These are phyloP conservation scores for Heterochromis multidens DNA, from an alignment of 2,113 vertebrate genomes.

Conservation along the genomic window DNA sequence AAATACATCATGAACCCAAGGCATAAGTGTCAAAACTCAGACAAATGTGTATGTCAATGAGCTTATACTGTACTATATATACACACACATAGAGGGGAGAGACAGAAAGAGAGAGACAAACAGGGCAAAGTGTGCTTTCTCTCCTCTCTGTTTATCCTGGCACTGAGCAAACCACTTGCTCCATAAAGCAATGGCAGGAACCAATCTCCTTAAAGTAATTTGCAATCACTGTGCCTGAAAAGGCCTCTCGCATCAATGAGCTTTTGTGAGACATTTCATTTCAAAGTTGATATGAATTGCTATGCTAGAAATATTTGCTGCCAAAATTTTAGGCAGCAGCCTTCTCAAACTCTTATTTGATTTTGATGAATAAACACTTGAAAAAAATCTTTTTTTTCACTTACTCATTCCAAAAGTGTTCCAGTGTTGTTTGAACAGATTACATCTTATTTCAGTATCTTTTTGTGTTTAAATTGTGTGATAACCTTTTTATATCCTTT, in stretches of 20 bases:
- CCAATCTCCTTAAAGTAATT: slow-evolving; percentile 66
- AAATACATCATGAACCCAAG: slow-evolving; percentile 25
- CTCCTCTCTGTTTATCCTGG: slow-evolving; percentile 44
- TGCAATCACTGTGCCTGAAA: slow-evolving; percentile 58
- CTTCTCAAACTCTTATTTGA: slow-evolving; percentile 12
- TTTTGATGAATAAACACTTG: slow-evolving; percentile 19
- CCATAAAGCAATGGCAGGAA: slow-evolving; percentile 44
- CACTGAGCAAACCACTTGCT: slow-evolving; percentile 30
- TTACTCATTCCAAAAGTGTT: neutral
- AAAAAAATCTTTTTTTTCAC: neutral
- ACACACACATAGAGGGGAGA: neutral
- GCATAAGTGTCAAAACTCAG: neutral
- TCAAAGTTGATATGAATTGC: slow-evolving; percentile 37
- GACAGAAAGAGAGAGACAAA: neutral
- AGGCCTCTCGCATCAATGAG: slow-evolving; percentile 45
- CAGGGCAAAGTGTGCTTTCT: neutral
- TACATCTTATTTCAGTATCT: neutral
- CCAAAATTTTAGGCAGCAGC: neutral
- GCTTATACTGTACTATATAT: neutral
- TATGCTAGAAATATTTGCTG: slow-evolving; percentile 17
- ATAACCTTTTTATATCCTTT: neutral
- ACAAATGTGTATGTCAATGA: neutral
- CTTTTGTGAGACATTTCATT: slow-evolving; percentile 54
- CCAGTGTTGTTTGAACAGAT: neutral
- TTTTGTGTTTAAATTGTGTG: neutral